Conservation (phyloP, 2,797 vertebrate species). For the Macrochelys suwanniensis region DNA sequence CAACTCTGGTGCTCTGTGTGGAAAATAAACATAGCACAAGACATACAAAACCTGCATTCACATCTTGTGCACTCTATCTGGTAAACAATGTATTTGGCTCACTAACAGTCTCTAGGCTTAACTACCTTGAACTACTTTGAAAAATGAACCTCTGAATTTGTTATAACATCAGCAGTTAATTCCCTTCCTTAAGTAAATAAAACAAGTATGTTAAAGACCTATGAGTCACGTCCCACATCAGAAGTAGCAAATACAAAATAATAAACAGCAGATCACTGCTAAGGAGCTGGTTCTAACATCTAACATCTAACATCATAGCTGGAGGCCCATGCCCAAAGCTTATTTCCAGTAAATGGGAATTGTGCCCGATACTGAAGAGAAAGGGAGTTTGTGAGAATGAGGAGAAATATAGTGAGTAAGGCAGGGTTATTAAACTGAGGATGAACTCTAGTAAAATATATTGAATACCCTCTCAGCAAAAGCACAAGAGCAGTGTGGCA, state of each 20-base stretch:
- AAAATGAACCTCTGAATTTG: background rate
- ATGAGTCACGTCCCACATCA: background rate
- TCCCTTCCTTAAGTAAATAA: background rate
- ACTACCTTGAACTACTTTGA: background rate
- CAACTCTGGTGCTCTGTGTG: background rate
- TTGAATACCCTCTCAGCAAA: background rate
- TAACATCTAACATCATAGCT: background rate
- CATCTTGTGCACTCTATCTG: background rate
- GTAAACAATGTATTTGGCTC: conserved; percentile 48
- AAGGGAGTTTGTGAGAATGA: background rate
- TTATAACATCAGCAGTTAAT: fast-evolving
- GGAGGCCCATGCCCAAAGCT: background rate
- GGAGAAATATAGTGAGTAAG: background rate
- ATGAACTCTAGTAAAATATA: background rate
- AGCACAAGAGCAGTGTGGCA: background rate
- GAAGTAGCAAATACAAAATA: background rate
- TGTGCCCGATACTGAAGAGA: background rate
- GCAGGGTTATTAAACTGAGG: background rate
- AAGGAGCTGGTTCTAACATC: background rate
- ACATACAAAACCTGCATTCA: conserved; percentile 62
- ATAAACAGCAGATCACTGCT: background rate
- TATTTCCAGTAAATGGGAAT: background rate
- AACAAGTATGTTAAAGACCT: background rate
- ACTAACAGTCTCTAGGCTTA: background rate
- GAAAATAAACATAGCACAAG: conserved; percentile 65